Base-by-base conservation (phyloP, 2,113 vertebrate genomes). In the Saimiri boliviensis region DNA sequence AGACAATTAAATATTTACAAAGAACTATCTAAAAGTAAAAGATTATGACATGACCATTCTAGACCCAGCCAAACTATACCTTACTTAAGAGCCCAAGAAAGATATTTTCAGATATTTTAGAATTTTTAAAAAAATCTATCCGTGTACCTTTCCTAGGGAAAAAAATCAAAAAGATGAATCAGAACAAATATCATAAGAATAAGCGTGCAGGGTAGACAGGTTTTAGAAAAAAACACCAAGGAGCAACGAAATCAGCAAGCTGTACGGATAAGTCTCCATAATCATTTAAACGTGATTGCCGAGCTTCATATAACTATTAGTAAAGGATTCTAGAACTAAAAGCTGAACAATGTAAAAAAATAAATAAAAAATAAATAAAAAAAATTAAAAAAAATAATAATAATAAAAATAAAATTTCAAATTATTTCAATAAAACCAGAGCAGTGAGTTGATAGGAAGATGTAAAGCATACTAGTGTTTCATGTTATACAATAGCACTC, bases 341-440 rank as follows among this genome's bases (percentile, higher is more conserved):
- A 58, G 63, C 23, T 66, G 35, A 77, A 66, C 11, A 89, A 58
- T 27, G 3, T 86, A 86, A 83, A n/a, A n/a, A n/a, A n/a, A n/a
- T n/a, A n/a, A n/a, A n/a, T n/a, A n/a, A n/a, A n/a, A n/a, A n/a
- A n/a, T n/a, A n/a, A n/a, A n/a, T n/a, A n/a, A n/a, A n/a, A n/a
- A n/a, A n/a, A n/a, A n/a, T n/a, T n/a, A n/a, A n/a, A n/a, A n/a
- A n/a, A n/a, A n/a, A n/a, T n/a, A n/a, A n/a, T n/a, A n/a, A n/a
- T 68, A 93, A 91, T 71, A 40, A 74, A 97, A 96, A 83, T 85
- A 89, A 86, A 92, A 74, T 79, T 66, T 30, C 54, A 95, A 88
- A 89, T 37, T 82, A 56, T 83, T 71, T 77, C 12, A 66, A 37
- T 91, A 89, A 93, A 90, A 81, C 68, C 83, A 91, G 35, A 91